Base-by-base conservation (phyloP, 2,113 vertebrate species). In the Ammodytes marinus region DNA sequence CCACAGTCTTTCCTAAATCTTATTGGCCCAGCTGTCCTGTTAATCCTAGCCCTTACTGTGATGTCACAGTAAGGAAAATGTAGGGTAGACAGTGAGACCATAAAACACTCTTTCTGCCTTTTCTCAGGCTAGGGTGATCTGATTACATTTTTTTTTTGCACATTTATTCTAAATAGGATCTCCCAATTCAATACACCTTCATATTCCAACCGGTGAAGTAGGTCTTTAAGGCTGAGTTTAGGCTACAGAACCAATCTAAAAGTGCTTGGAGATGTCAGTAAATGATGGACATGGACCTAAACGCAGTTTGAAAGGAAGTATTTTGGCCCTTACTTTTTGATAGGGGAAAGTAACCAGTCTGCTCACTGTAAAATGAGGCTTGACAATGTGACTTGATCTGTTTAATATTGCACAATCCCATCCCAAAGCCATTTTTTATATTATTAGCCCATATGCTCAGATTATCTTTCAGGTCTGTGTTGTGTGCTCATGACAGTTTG, bases 331-430 rank as follows among this genome's bases (percentile, higher is more conserved):
- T 5, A 19, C 2, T 69, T 58, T 74, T 27, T 53, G 27, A 27
- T 27, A 27, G 27, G 27, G 27, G 2, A 27, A 27, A 27, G 19
- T 8, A 43, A 42, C 0, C 10, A 42, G 13, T 80, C 19, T 78
- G 67, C 45, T 52, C 46, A 27, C 27, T 76, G 12, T 67, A 58
- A 27, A 27, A 27, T 27, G 27, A 57, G 19, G 19, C 19, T 61
- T 64, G 19, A 47, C 13, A 27, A 17, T 57, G 49, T 72, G 35
- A 68, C 35, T 42, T 65, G 54, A 68, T 35, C 40, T 35, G 50
- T 35, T 49, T 53, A 45, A 45, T n/a, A 55, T 58, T 82, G 67
- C 78, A 76, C 67, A 75, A 66, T 9, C 9, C 3, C 10, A 45
- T 71, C 0, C 69, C 19, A 47, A 3, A 27, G 8, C 42, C 3